Evolutionary conservation across 2,113 vertebrate species (phyloP).

Genomic region (Hoplias malabaricus): DNA sequence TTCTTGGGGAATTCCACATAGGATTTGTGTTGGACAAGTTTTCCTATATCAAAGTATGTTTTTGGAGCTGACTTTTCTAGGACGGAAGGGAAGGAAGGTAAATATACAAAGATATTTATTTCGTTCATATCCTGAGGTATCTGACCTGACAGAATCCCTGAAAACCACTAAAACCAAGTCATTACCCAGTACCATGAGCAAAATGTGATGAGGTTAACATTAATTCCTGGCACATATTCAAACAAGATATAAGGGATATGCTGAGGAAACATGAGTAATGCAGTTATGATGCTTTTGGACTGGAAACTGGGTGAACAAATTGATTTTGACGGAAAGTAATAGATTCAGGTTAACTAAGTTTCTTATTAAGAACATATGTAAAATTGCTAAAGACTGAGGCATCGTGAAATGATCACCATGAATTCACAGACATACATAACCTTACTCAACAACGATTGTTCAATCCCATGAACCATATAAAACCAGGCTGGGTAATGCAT

Average conservation of each 20-base stretch:
- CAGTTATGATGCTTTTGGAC: not conserved
- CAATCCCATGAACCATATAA: no score
- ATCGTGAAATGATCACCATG: no score
- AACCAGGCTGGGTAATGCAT: no score
- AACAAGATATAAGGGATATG: not conserved
- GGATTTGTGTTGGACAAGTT: slow-evolving; percentile 68
- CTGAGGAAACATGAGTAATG: not conserved
- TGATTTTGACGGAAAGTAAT: no score
- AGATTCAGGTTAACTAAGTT: no score
- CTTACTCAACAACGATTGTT: no score
- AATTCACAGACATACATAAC: no score
- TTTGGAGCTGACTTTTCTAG: slow-evolving; percentile 62
- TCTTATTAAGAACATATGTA: no score
- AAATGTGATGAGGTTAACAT: slow-evolving; percentile 1
- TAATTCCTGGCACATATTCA: not conserved
- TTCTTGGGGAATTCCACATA: slow-evolving; percentile 56
- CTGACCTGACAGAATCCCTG: not conserved
- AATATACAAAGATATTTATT: slow-evolving; percentile 59
- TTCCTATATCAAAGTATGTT: slow-evolving; percentile 72
- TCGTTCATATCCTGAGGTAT: not conserved
- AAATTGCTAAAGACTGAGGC: no score
- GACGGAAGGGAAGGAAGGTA: slow-evolving; percentile 49
- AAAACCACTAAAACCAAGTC: not conserved
- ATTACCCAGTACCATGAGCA: not conserved
- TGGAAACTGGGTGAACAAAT: not conserved